Evolutionary conservation across 2,113 vertebrate species (phyloP).

Genomic region (Cebidichthys violaceus): DNA sequence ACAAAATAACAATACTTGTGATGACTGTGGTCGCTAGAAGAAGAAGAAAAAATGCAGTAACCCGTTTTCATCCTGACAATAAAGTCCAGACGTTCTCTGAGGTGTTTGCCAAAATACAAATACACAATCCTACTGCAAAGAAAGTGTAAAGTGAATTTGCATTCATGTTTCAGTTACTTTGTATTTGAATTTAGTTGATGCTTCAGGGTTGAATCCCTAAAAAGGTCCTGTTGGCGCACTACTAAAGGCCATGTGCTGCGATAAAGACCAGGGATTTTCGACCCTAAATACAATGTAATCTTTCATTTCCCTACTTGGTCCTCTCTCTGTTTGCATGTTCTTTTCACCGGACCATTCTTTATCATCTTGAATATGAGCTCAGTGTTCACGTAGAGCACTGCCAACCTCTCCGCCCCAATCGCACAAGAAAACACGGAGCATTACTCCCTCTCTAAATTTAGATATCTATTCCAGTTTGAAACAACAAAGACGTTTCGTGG

Average conservation of each 20-base stretch:
- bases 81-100: not conserved
- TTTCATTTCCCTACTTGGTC: slow-evolving; percentile 27
- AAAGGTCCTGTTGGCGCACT: not conserved
- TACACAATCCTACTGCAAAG: not conserved
- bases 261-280: slow-evolving; percentile 32
- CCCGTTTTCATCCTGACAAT: not conserved
- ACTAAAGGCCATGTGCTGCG: not conserved
- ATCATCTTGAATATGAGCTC: slow-evolving; percentile 61
- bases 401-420: slow-evolving; percentile 19
- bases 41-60: not conserved
- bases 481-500: slow-evolving; percentile 3
- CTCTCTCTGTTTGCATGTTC: slow-evolving; percentile 26
- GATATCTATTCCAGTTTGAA: slow-evolving; percentile 27
- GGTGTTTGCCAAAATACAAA: slow-evolving; percentile 13
- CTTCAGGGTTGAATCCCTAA: not conserved
- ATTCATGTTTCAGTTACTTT: not conserved
- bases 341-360: slow-evolving; percentile 52
- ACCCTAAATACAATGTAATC: slow-evolving; percentile 18
- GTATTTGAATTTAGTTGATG: not conserved
- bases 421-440: slow-evolving; percentile 33
- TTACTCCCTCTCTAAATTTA: slow-evolving; percentile 50
- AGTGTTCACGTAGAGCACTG: slow-evolving; percentile 37
- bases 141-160: not conserved
- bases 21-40: slow-evolving; percentile 41
- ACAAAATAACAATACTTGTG: slow-evolving; percentile 56